phyloP scores from a whole-genome alignment of 2,113 vertebrate genomes.

The Entelurus aequoreus region DNA sequence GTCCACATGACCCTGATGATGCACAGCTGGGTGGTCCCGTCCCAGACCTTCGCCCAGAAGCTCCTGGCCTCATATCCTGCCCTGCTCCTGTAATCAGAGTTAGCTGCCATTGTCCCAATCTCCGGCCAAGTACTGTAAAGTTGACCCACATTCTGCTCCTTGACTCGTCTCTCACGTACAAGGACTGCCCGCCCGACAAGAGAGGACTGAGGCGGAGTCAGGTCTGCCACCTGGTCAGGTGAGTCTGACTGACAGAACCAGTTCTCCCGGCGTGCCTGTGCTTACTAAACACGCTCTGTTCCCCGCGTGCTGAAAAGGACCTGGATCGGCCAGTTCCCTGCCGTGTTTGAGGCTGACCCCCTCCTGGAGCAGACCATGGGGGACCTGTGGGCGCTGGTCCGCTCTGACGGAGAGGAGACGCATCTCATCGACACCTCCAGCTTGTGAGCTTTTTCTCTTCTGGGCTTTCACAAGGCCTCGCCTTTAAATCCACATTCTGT shows the following conservation, averaged over 20 bases:
- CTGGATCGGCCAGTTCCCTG: conserved; percentile 79
- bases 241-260: conserved; percentile 41
- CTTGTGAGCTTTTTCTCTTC: conserved; percentile 70
- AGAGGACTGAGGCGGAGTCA: conserved; percentile 59
- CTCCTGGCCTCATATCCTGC: conserved; percentile 75
- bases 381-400: conserved; percentile 77
- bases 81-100: conserved; percentile 29
- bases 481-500: neutral
- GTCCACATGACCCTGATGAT: conserved; percentile 78
- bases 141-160: conserved; percentile 39
- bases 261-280: conserved; percentile 32
- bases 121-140: neutral
- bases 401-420: conserved; percentile 62
- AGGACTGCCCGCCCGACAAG: conserved; percentile 70
- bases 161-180: conserved; percentile 69
- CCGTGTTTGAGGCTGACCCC: conserved; percentile 75
- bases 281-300: conserved; percentile 51
- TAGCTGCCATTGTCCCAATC: conserved; percentile 49
- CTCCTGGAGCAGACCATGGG: conserved; percentile 77
- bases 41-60: conserved; percentile 70
- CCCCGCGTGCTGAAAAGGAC: conserved; percentile 64
- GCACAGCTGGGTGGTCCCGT: conserved; percentile 77
- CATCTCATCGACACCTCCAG: conserved; percentile 69
- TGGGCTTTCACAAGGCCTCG: neutral
- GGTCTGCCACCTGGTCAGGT: conserved; percentile 75